Evolutionary conservation across 1,140 invertebrate genomes (phyloP).

Genomic region (Diorhabda elongata): DNA sequence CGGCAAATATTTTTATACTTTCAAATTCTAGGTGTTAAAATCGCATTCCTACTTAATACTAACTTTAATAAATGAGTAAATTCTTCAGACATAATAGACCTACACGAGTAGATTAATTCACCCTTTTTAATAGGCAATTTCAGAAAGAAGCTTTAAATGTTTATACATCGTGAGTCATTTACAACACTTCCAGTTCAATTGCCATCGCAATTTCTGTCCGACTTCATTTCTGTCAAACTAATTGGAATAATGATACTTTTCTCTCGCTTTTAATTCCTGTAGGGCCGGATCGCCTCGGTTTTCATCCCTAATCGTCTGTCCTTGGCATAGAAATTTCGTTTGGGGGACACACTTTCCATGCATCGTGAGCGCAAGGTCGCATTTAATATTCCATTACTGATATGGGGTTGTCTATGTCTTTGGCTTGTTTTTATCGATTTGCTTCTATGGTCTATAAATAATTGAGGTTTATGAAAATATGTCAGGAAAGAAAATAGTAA

Average conservation of each 20-base stretch:
- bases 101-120: too few relatives aligned
- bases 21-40: too few relatives aligned
- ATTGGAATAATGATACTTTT: slow-evolving; percentile 16
- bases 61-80: too few relatives aligned
- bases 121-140: slow-evolving; percentile 1
- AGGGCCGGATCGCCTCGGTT: not conserved
- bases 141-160: not conserved
- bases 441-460: not conserved
- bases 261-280: not conserved
- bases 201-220: slow-evolving; percentile 2
- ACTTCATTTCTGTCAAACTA: slow-evolving; percentile 9
- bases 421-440: slow-evolving; percentile 11
- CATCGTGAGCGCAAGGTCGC: slow-evolving; percentile 9
- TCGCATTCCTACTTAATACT: too few relatives aligned
- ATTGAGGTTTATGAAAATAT: not conserved
- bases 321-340: slow-evolving; percentile 13
- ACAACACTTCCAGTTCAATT: not conserved
- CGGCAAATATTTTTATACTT: too few relatives aligned
- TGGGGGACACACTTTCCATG: slow-evolving; percentile 13
- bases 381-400: slow-evolving; percentile 16
- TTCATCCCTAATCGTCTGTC: slow-evolving; percentile 15
- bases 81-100: too few relatives aligned
- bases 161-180: slow-evolving; percentile 1
- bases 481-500: too few relatives aligned
- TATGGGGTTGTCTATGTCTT: slow-evolving; percentile 3